These are phyloP conservation scores for Saimiri boliviensis DNA, from an alignment of 2,113 vertebrate genomes.

Conservation along the genomic window DNA sequence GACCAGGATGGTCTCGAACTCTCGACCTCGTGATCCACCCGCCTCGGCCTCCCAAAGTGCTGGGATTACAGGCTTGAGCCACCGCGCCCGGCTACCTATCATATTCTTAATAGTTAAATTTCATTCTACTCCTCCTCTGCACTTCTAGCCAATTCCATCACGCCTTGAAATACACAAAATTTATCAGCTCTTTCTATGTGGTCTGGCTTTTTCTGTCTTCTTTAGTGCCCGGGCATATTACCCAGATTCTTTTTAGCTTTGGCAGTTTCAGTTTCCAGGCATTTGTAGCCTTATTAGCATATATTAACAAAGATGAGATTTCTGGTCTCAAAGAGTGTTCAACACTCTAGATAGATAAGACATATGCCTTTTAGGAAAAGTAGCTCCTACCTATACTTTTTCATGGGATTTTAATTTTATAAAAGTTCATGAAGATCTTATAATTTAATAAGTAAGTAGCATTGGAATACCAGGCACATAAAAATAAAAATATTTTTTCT, in stretches of 20 bases:
- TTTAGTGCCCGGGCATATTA: neutral
- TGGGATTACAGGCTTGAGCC: no score
- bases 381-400: neutral
- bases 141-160: neutral
- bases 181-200: neutral
- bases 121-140: neutral
- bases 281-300: neutral
- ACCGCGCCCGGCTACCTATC: no score
- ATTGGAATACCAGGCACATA: neutral
- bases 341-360: neutral
- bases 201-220: neutral
- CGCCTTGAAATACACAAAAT: neutral
- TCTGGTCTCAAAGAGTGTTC: neutral
- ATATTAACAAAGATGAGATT: neutral
- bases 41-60: no score
- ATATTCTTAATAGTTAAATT: neutral
- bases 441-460: neutral
- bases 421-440: neutral
- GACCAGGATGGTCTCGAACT: no score
- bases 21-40: no score
- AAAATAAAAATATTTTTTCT: neutral
- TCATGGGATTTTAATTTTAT: constrained; percentile 5
- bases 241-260: neutral
- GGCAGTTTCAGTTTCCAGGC: neutral
- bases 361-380: neutral